Evolutionary conservation across 2,888 invertebrate genomes (phyloP).

Genomic region (Kryphioiulus occultus): DNA sequence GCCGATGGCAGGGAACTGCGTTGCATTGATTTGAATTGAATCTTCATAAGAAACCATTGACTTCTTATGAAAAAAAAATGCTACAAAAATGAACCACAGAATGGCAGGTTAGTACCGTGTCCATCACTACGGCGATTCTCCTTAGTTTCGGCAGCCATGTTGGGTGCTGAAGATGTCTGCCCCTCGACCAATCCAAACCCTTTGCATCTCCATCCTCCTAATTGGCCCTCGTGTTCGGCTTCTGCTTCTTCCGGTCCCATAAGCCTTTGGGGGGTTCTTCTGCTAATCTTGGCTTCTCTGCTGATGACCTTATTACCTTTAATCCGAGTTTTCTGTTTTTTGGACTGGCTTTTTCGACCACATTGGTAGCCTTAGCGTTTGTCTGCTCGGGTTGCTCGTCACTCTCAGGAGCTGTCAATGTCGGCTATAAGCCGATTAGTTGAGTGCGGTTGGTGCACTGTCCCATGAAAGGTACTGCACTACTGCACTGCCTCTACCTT

Average conservation of each 20-base stretch:
- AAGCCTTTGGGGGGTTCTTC: neutral
- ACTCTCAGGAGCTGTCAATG: neutral
- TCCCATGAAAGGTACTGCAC: conserved; percentile 36
- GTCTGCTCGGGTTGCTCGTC: neutral
- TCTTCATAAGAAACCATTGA: too few relatives aligned
- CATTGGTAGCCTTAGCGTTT: neutral
- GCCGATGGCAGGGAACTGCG: too few relatives aligned
- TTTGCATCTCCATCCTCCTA: neutral
- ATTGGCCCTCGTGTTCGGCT: neutral
- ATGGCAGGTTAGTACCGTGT: too few relatives aligned
- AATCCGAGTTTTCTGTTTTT: neutral
- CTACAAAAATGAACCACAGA: too few relatives aligned
- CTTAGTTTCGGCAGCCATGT: too few relatives aligned
- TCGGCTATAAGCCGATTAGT: conserved; percentile 33
- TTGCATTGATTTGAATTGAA: too few relatives aligned
- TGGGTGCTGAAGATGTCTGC: neutral
- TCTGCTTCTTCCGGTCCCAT: neutral
- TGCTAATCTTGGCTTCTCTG: neutral
- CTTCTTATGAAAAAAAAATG: too few relatives aligned
- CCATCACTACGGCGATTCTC: too few relatives aligned
- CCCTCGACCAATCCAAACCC: neutral
- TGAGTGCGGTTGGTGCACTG: conserved; percentile 22
- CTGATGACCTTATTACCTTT: neutral
- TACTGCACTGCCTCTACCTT: neutral
- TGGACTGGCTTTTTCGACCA: neutral